Conservation (phyloP, 2,797 vertebrate genomes). For the Heterohyrax brucei region DNA sequence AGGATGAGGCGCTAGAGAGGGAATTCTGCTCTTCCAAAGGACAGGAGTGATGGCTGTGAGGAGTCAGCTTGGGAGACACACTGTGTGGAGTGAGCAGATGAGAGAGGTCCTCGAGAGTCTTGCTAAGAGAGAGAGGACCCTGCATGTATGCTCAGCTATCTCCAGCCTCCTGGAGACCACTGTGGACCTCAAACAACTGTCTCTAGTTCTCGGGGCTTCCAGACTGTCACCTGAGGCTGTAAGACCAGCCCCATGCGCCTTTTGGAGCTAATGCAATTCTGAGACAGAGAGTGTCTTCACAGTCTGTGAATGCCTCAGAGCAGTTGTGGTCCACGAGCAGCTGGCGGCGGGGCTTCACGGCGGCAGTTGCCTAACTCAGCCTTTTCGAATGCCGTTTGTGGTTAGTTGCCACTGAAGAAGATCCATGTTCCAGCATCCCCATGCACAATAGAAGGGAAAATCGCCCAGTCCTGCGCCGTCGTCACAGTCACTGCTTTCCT, state of each 20-base stretch:
- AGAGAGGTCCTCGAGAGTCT: too few species aligned
- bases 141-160: not conserved
- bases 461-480: too few species aligned
- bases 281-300: not conserved
- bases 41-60: not conserved
- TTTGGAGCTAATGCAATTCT: rapidly evolving
- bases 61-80: rapidly evolving
- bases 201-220: rapidly evolving
- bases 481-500: too few species aligned
- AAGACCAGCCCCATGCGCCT: too few species aligned
- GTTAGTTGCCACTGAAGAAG: too few species aligned
- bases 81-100: rapidly evolving
- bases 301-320: not conserved
- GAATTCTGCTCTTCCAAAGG: not conserved
- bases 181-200: rapidly evolving
- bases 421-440: too few species aligned
- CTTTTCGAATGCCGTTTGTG: not conserved
- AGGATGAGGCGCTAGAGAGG: too few species aligned
- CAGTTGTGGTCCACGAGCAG: not conserved
- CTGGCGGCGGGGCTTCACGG: not conserved
- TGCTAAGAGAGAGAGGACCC: not conserved
- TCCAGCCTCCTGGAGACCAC: not conserved
- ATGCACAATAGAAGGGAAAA: too few species aligned
- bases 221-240: rapidly evolving
- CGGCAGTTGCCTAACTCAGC: rapidly evolving